A percentile compares a stretch with the other conserved stretches of the same genome.
Evolutionary conservation across 2,888 invertebrate genomes (phyloP).

Genomic region (Griposia aprilina): DNA sequence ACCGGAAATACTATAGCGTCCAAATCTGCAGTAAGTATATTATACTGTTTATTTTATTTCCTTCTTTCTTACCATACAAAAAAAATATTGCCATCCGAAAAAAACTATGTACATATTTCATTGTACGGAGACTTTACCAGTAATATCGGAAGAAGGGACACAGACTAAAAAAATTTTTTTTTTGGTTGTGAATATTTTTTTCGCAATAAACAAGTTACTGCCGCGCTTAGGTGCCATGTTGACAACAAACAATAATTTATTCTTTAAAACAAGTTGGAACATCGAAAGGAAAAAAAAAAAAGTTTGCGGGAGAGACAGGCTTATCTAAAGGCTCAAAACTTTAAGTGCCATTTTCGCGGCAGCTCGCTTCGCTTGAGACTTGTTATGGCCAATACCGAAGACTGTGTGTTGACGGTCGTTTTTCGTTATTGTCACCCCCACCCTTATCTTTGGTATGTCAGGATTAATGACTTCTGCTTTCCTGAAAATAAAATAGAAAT

Average conservation of each 20-base stretch:
- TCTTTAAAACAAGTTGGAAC: neutral
- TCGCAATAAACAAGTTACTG: neutral
- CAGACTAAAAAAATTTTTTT: no score
- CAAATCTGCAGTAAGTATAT: no score
- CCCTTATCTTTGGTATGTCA: conserved; percentile 87
- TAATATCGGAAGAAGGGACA: no score
- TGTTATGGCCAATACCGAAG: conserved; percentile 93
- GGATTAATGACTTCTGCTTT: conserved; percentile 65
- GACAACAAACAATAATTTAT: neutral
- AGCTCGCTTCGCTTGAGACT: conserved; percentile 93
- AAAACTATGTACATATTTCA: neutral
- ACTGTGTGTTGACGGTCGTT: conserved; percentile 91
- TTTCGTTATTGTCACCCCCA: conserved; percentile 91
- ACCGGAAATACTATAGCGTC: no score
- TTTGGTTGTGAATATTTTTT: no score
- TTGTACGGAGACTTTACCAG: neutral
- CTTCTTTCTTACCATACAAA: neutral
- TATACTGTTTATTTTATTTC: no score
- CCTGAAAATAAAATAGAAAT: conserved; percentile 70
- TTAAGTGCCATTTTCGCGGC: conserved; percentile 95
- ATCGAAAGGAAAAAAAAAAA: neutral
- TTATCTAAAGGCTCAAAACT: conserved; percentile 76
- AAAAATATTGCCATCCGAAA: neutral
- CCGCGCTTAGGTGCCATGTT: neutral
- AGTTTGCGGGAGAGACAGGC: neutral